Evolutionary conservation across 2,113 vertebrate species (phyloP).

Genomic region (Lepidiolamprologus cunningtoni): DNA sequence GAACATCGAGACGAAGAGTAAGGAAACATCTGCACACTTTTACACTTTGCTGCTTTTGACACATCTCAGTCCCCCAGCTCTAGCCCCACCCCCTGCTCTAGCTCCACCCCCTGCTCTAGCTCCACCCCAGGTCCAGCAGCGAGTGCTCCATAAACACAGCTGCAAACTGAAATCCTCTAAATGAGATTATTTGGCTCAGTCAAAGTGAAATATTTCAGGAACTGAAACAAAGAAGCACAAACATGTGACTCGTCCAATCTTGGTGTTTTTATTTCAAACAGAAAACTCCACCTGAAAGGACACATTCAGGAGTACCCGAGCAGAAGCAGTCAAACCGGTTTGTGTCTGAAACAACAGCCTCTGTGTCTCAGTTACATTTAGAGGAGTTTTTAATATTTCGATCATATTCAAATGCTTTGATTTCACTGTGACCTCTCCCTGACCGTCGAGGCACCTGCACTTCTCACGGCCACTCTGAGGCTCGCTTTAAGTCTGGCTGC

Average conservation of each 20-base stretch:
- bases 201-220: neutral
- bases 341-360: neutral
- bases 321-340: neutral
- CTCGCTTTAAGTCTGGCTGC: neutral
- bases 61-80: neutral
- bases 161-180: neutral
- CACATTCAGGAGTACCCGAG: rapidly evolving
- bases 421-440: neutral
- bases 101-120: neutral
- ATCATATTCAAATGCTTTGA: neutral
- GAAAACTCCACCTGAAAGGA: neutral
- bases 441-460: neutral
- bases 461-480: neutral
- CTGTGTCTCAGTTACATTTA: neutral
- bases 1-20: neutral
- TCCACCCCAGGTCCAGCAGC: neutral
- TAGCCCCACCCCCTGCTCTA: too few relatives aligned
- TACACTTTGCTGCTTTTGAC: neutral
- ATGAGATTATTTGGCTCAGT: neutral
- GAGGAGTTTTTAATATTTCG: neutral
- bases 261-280: neutral
- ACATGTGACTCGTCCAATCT: neutral
- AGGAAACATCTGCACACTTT: neutral
- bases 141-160: neutral
- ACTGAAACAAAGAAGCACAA: neutral